phyloP scores from a whole-genome alignment of 1,140 invertebrate species.

The Papilio glaucus region DNA sequence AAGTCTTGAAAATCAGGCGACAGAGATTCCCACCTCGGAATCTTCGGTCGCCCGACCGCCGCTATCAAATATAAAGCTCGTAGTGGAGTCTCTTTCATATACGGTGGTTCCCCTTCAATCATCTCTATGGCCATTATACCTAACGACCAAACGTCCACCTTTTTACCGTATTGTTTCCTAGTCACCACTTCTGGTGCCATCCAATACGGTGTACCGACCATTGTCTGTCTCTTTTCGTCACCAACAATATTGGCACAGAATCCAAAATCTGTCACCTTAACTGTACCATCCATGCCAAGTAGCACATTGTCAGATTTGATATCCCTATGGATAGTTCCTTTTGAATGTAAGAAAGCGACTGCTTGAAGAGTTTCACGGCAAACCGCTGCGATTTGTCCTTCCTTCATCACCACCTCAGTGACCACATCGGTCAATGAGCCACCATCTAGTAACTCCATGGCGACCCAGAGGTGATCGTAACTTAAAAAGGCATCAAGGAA shows the following conservation, averaged over 20 bases:
- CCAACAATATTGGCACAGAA: slow-evolving; percentile 96
- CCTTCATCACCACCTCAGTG: slow-evolving; percentile 98
- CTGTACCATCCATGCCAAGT: slow-evolving; percentile 97
- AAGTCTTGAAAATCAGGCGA: slow-evolving; percentile 92
- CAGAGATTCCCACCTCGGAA: slow-evolving; percentile 92
- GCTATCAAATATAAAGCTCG: slow-evolving; percentile 98
- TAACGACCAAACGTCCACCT: slow-evolving; percentile 97
- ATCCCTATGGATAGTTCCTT: slow-evolving; percentile 96
- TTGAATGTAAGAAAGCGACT: slow-evolving; percentile 95
- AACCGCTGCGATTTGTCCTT: slow-evolving; percentile 97
- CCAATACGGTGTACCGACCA: slow-evolving; percentile 96
- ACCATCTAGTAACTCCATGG: slow-evolving; percentile 98
- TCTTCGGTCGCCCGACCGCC: slow-evolving; percentile 95
- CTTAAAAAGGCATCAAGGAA: slow-evolving; percentile 96
- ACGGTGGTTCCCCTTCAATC: slow-evolving; percentile 98
- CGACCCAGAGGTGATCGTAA: slow-evolving; percentile 95
- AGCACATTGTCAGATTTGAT: slow-evolving; percentile 99
- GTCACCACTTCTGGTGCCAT: slow-evolving; percentile 96
- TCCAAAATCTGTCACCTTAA: slow-evolving; percentile 99
- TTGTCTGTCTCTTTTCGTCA: slow-evolving; percentile 97
- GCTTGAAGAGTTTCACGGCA: slow-evolving; percentile 96
- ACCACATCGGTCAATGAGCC: slow-evolving; percentile 98
- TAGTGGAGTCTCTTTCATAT: slow-evolving; percentile 96
- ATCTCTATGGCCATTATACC: slow-evolving; percentile 99
- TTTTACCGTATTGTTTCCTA: slow-evolving; percentile 92